A percentile compares a stretch with the other conserved stretches of the same genome.
phyloP scores from a whole-genome alignment of 2,797 vertebrate genomes.

The Acanthis flammea region DNA sequence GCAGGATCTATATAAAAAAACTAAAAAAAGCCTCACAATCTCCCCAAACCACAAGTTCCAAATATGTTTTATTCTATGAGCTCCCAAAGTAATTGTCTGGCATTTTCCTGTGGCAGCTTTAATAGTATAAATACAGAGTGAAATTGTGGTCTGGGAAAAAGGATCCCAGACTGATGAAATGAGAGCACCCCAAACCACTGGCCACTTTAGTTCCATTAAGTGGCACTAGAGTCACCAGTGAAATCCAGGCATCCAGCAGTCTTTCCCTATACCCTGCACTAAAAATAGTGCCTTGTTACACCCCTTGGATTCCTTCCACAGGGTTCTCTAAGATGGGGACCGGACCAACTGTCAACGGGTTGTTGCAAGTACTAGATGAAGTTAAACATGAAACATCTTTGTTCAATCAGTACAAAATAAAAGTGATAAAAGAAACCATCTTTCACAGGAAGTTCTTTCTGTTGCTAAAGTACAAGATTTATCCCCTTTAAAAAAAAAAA shows the following conservation, averaged over 20 bases:
- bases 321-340: background rate
- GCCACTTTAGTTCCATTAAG: background rate
- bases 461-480: background rate
- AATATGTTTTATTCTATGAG: background rate
- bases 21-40: background rate
- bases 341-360: fast-evolving
- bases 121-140: background rate
- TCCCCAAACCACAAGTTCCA: background rate
- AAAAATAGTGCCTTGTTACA: background rate
- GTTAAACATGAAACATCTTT: background rate
- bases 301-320: background rate
- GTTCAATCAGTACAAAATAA: background rate
- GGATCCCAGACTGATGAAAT: background rate
- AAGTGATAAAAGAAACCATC: background rate
- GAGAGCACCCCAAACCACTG: background rate
- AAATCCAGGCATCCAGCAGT: background rate
- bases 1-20: background rate
- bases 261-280: background rate
- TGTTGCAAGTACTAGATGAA: background rate
- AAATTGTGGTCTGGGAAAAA: background rate
- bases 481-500: background rate
- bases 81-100: background rate
- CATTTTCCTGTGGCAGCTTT: background rate
- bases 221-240: background rate
- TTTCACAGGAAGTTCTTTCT: background rate